phyloP scores from a whole-genome alignment of 2,113 vertebrate species.

The Pagrus major region DNA sequence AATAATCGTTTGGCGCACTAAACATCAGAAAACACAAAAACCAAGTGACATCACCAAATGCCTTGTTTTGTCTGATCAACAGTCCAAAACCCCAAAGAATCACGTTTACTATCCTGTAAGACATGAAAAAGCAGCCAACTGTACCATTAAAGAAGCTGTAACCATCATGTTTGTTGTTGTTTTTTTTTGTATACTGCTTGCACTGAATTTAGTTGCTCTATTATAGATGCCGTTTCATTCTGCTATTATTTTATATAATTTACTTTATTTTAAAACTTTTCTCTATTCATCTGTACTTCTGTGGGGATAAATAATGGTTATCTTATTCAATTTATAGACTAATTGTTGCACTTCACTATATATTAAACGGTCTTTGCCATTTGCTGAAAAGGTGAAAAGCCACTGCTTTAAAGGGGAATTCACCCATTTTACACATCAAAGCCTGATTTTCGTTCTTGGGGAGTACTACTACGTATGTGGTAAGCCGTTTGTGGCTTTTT shows the following conservation, averaged over 20 bases:
- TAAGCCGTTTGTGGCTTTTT: neutral
- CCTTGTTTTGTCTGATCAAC: neutral
- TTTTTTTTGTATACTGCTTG: too few relatives aligned
- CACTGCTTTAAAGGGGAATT: neutral
- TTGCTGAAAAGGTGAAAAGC: neutral
- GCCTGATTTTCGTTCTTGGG: neutral
- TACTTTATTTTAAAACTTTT: too few relatives aligned
- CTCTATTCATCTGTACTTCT: too few relatives aligned
- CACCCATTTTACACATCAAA: neutral
- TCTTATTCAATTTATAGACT: too few relatives aligned
- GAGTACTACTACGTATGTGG: neutral
- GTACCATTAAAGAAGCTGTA: neutral
- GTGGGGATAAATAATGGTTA: too few relatives aligned
- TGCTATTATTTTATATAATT: neutral
- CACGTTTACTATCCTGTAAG: neutral
- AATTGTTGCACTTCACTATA: too few relatives aligned
- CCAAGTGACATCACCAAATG: neutral
- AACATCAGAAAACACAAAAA: too few relatives aligned
- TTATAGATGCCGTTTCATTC: neutral
- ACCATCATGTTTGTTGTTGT: neutral
- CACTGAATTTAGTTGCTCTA: neutral
- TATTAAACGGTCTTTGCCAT: neutral
- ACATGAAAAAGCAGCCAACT: neutral
- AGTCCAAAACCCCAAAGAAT: neutral
- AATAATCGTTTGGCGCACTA: too few relatives aligned